Conservation (phyloP, 2,797 vertebrate genomes). For the Sciurus carolinensis region DNA sequence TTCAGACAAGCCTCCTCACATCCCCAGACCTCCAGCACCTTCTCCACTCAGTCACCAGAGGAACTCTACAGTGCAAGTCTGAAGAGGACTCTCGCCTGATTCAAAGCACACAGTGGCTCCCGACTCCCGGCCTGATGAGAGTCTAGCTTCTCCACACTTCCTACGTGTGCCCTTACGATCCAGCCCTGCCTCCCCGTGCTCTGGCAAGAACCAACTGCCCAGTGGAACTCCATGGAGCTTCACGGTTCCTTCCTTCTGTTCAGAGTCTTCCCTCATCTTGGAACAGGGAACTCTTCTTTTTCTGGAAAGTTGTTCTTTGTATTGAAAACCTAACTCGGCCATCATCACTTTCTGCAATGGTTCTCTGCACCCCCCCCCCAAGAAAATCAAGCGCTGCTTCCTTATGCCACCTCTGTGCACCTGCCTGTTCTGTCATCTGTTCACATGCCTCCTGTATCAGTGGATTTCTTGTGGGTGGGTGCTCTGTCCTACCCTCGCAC, state of each 20-base stretch:
- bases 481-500: not conserved
- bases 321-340: slow-evolving; percentile 46
- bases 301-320: slow-evolving; percentile 40
- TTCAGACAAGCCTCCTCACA: not conserved
- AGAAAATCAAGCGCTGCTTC: not conserved
- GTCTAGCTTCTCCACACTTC: not conserved
- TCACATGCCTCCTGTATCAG: not conserved
- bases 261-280: not conserved
- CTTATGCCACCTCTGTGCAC: not conserved
- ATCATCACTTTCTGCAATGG: slow-evolving; percentile 26
- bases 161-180: not conserved
- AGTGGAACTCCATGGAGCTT: not conserved
- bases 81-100: not conserved
- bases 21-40: not conserved
- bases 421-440: not conserved
- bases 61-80: not conserved
- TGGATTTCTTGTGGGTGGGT: not conserved
- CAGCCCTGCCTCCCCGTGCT: not conserved
- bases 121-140: not conserved
- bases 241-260: not conserved
- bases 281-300: not conserved
- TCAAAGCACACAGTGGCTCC: not conserved
- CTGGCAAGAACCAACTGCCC: not conserved
- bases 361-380: not conserved
- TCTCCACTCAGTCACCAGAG: not conserved